Base-by-base conservation (phyloP, 2,888 invertebrate genomes). In the Tipula confusa region DNA sequence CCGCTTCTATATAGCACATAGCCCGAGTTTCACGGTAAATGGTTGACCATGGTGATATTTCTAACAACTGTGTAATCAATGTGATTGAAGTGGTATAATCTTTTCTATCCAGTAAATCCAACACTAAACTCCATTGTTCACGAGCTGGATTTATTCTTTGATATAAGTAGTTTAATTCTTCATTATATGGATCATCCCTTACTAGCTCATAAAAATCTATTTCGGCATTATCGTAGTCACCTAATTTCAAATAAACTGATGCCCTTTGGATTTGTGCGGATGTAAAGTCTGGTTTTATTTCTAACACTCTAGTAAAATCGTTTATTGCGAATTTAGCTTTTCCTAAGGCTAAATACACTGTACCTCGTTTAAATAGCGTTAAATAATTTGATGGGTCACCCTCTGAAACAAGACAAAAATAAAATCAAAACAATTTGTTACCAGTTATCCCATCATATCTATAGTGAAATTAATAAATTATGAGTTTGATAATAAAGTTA, bases 301-400 rank as follows among this genome's bases (percentile, higher is more conserved):
- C 95, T 85, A 99, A 90, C 31, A 98, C 98, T 90, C 93, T 94
- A 86, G 96, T 95, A 86, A 99, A 94, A 90, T 99, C 99, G 87
- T 95, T 94, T 38, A 99, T 91, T 0, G 99, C 99, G 88, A 97
- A 95, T 88, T 97, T 97, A 0, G 98, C 95, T 91, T 98, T 98
- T 82, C 98, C 98, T 86, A 99, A 91, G 7, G 98, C 99, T 88
- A 99, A 92, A 90, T 97, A 98, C 0, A 98, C 97, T 0, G 98
- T 98, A 80, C 98, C 99, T 86, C 99, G 92, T 89, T 97, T 96
- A 89, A 97, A 99, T 88, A 97, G 96, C 83, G 98, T 98, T 89
- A 99, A 92, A 90, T 98, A 99, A 90, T 99, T 98, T 85, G 92
- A 93, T 48, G 98, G 97, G 90, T 99, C 99, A 13, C 96, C 96